These are phyloP conservation scores for Gonocerus acuteangulatus DNA, from an alignment of 2,888 invertebrate genomes.

Conservation along the genomic window DNA sequence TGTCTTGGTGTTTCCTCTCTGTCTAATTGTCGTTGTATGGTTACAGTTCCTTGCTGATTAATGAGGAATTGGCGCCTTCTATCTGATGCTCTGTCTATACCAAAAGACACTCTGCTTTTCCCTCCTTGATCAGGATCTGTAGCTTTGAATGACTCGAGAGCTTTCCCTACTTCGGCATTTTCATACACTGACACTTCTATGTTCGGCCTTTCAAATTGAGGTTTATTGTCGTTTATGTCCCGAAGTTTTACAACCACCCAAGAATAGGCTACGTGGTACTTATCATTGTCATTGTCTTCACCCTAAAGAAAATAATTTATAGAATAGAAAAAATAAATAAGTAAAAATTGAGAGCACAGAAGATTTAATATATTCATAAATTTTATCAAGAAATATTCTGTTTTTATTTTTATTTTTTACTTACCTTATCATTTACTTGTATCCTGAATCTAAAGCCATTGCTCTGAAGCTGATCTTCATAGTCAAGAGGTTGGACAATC, in stretches of 20 bases:
- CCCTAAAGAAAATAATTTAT: conserved; percentile 53
- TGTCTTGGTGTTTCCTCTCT: conserved; percentile 91
- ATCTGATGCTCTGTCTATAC: conserved; percentile 86
- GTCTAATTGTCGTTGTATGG: conserved; percentile 85
- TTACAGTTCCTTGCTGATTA: conserved; percentile 89
- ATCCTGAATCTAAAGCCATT: conserved; percentile 92
- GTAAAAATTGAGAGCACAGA: not conserved
- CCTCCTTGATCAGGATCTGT: conserved; percentile 94
- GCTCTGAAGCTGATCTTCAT: conserved; percentile 88
- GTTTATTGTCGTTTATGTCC: conserved; percentile 96
- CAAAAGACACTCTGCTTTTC: conserved; percentile 82
- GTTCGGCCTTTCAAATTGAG: conserved; percentile 86
- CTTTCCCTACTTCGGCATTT: conserved; percentile 83
- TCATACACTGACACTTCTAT: conserved; percentile 88
- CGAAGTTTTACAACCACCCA: conserved; percentile 88
- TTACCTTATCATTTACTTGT: conserved; percentile 78
- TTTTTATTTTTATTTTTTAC: not conserved
- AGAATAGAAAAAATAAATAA: conserved; percentile 1
- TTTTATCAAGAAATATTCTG: not conserved
- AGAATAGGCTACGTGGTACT: conserved; percentile 92
- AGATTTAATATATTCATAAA: not conserved
- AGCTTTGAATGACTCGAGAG: conserved; percentile 87
- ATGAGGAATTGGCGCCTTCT: conserved; percentile 89
- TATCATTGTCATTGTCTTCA: conserved; percentile 92
- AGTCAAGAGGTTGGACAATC: conserved; percentile 91